These are phyloP conservation scores for Lasioglossum calceatum DNA, from an alignment of 2,888 invertebrate genomes.

Conservation along the genomic window DNA sequence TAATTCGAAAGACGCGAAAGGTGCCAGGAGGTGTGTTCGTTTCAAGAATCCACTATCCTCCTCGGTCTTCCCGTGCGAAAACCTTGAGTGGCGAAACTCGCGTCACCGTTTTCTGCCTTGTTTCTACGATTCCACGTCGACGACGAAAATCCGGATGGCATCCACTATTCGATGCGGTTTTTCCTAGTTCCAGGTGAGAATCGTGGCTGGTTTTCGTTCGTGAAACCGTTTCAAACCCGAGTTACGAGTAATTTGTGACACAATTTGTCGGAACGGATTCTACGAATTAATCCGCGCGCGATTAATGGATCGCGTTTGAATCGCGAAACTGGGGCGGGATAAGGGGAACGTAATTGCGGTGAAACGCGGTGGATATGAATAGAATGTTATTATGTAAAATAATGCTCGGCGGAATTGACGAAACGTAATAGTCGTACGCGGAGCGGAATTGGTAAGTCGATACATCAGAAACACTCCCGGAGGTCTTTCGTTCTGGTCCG, in stretches of 20 bases:
- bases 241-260: conserved; percentile 33
- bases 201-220: not conserved
- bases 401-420: conserved; percentile 4
- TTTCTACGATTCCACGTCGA: conserved; percentile 18
- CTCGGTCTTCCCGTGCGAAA: conserved; percentile 70
- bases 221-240: conserved; percentile 4
- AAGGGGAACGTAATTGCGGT: conserved; percentile 36
- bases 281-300: conserved; percentile 42
- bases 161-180: conserved; percentile 23
- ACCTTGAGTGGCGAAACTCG: conserved; percentile 65
- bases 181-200: not conserved
- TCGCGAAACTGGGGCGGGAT: conserved; percentile 40
- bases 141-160: not conserved
- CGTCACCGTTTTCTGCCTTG: conserved; percentile 64
- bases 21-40: conserved; percentile 43
- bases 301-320: conserved; percentile 35
- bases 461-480: not conserved
- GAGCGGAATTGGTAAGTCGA: conserved; percentile 12
- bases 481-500: too few relatives aligned
- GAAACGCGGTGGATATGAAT: conserved; percentile 1
- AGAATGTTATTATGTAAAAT: conserved; percentile 38
- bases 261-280: conserved; percentile 16
- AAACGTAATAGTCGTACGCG: not conserved
- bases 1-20: conserved; percentile 56
- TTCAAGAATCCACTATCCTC: conserved; percentile 60